Evolutionary conservation across 2,888 invertebrate genomes (phyloP), one percentile per base, ranked within the genome.

Genomic region (Epistrophella euchroma): DNA sequence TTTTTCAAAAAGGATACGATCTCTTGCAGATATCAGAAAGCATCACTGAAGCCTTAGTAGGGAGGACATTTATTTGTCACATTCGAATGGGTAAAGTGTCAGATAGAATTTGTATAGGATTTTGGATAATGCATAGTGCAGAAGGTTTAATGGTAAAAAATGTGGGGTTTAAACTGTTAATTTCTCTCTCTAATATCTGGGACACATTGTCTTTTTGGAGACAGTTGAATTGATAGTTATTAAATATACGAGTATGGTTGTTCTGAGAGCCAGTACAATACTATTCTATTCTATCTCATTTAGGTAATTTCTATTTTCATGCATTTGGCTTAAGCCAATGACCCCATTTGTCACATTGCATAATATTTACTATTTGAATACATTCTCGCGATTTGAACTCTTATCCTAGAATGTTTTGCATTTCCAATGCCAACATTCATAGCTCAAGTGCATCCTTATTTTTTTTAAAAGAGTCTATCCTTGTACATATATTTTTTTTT

Each of bases 1-100:
- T 73, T 80, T 80, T 70, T 80, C 68, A 74, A 60, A 80, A 74
- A 28, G 17, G 68, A 68, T 60, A 52, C 52, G 50, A 74, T 60
- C 68, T 43, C 28, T 11, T 17, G n/a, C 10, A 45, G 64, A 64
- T 64, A 64, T 45, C 45, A 64, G 40, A 32, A 45, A 45, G 45
- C 64, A 64, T 64, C 64, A 64, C 45, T 62, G 3, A 45, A 17
- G 17, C 43, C n/a, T 45, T 32, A 64, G 64, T 1, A 52, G 25
- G n/a, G 17, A 28, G 25, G 17, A 64, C 25, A 62, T 62, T 62
- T 62, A 32, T 28, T 64, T 28, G 45, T 64, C 45, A 17, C 17
- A 45, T 64, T 45, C 45, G 45, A 17, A 45, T 32, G 45, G 43
- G 28, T n/a, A 45, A 45, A 45, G 64, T 64, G 64, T 47, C 64